Base-by-base conservation (phyloP, 2,113 vertebrate species). In the Tricholaema leucomelas region DNA sequence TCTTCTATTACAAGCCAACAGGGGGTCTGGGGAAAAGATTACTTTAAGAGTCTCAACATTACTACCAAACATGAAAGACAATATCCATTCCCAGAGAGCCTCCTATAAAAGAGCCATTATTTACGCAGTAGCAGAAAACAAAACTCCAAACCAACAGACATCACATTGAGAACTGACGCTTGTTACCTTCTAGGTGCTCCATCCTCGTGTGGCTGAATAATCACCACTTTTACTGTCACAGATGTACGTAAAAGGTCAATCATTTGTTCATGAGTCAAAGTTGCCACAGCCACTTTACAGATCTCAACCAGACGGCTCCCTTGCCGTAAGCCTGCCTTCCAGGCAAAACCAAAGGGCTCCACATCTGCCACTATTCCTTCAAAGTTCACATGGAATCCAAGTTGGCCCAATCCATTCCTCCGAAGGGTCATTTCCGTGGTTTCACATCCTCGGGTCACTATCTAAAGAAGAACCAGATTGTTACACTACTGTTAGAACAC, bases 301-400 rank as follows among this genome's bases (percentile, higher is more conserved):
- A 99, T 99, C 96, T 99, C 99, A 79, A 99, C 99, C 20, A 99
- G 97, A 12, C 99, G 98, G 94, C 99, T 99, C 61, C 99, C 99
- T 85, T 99, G 99, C 69, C 99, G 97, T 9, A 99, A 97, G 28
- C 99, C 99, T 0, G 99, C 99, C 92, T 99, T 99, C 99, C 99
- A 99, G 27, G 99, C 99, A 35, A 98, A 99, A 66, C 99, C 99
- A 20, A 99, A 99, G 16, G 99, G 98, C 89, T 99, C 99, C 92
- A 99, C 99, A 1, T 99, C 99, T 0, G 99, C 99, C 61, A 99
- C 99, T 11, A 99, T 99, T 24, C 99, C 99, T 95, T 99, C 99
- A 58, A 99, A 99, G 92, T 99, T 99, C 78, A 99, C 99, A 0
- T 99, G 99, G 97, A 99, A 99, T 27, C 99, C 99, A 2, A 99